Evolutionary conservation across 2,113 vertebrate species (phyloP).

Genomic region (Junco hyemalis): DNA sequence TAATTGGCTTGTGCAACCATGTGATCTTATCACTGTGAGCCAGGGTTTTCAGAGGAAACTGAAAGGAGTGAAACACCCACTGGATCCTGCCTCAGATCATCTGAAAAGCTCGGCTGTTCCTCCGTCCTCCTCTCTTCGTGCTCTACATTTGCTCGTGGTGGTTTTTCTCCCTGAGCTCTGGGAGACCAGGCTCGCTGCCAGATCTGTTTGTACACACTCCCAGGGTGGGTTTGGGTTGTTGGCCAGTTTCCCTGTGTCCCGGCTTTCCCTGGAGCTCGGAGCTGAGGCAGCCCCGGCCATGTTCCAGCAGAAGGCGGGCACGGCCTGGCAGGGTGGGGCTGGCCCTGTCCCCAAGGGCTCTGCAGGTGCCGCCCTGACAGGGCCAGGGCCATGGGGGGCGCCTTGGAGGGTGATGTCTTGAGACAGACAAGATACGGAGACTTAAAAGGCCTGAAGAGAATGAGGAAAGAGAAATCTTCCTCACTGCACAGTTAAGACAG

Average conservation of each 20-base stretch:
- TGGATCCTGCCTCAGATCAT: constrained; percentile 26
- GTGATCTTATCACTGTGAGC: constrained; percentile 16
- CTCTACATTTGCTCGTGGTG: not conserved
- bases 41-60: constrained; percentile 27
- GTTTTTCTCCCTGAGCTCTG: not conserved
- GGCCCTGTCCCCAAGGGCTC: not conserved
- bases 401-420: not conserved
- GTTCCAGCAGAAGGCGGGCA: not conserved
- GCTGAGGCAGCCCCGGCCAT: not conserved
- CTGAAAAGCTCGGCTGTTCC: constrained; percentile 16
- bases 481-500: not conserved
- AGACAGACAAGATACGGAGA: not conserved
- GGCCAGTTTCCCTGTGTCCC: not conserved
- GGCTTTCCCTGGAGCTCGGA: not conserved
- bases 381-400: not conserved
- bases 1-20: constrained; percentile 17
- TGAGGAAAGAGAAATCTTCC: not conserved
- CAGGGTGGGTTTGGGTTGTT: constrained; percentile 17
- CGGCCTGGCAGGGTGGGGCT: not conserved
- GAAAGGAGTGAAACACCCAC: constrained; percentile 49
- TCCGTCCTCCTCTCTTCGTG: not conserved
- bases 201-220: constrained; percentile 22
- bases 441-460: not conserved
- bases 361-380: not conserved
- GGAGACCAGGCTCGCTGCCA: not conserved